phyloP scores from a whole-genome alignment of 1,140 invertebrate species.

The Drosophila kohkoa region DNA sequence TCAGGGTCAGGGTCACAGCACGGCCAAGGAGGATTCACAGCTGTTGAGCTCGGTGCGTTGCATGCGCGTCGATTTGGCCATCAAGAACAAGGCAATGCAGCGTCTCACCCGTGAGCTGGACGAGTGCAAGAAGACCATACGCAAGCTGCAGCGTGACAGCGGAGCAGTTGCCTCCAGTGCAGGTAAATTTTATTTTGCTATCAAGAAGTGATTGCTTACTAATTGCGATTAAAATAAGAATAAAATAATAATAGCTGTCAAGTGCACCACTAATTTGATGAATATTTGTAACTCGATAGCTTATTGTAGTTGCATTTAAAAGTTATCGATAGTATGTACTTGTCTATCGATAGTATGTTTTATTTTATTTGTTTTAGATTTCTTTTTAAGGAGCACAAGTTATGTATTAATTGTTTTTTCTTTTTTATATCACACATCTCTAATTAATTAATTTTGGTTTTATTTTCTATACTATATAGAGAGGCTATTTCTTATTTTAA shows the following conservation, averaged over 20 bases:
- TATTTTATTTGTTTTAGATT: no score
- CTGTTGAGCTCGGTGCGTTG: constrained; percentile 91
- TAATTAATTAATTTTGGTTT: no score
- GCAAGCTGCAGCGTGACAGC: constrained; percentile 90
- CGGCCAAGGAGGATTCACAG: constrained; percentile 89
- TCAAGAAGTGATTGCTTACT: no score
- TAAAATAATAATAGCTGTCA: no score
- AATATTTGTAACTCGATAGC: background rate
- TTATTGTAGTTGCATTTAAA: background rate
- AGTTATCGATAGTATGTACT: background rate
- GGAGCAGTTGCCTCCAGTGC: constrained; percentile 84
- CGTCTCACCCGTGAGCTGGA: constrained; percentile 90
- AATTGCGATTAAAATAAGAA: no score
- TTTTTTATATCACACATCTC: no score
- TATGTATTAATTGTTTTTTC: no score
- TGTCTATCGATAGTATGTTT: background rate
- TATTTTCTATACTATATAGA: no score
- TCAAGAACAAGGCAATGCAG: constrained; percentile 89
- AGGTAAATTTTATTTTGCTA: constrained; percentile 2
- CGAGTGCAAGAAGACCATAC: constrained; percentile 90
- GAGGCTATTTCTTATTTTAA: no score
- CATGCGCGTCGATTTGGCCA: constrained; percentile 89
- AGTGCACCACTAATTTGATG: no score
- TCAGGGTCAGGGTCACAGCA: constrained; percentile 4
- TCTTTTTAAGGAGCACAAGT: no score